Base-by-base conservation (phyloP, 2,113 vertebrate species). In the Sardina pilchardus region DNA sequence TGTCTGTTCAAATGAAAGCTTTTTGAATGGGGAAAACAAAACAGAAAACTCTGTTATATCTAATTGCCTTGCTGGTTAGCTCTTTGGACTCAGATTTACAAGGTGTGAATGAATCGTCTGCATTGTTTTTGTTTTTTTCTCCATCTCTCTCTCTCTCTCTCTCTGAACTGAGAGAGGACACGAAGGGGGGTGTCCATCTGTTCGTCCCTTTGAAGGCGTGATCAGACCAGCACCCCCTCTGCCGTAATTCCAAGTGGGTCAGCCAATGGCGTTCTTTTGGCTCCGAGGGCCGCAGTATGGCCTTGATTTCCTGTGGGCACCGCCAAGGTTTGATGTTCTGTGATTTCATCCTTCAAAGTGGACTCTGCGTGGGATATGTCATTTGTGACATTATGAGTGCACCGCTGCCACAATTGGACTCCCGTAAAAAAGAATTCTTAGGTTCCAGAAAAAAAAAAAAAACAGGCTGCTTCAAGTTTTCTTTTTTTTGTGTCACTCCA, bases 161-260 rank as follows among this genome's bases (percentile, higher is more conserved):
- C 63, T 34, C 34, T 78, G 30, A 78, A 36, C 12, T 36, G 12
- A 78, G 30, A 78, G 30, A 78, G 30, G 4, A 34, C 30, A 78
- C 17, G 34, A 14, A 78, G 12, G 71, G 71, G 63, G 26, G 71
- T 5, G 30, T 78, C 71, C 71, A 78, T 78, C 71, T 78, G 71
- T 78, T 39, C 71, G 0, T 36, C 71, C 14, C 71, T 78, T 78
- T 78, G 71, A 78, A 78, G 30, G 71, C 30, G 71, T 36, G 71
- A 78, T 78, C 71, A 78, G 71, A 78, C 71, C 71, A 78, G 14
- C 71, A 34, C 34, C 71, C 71, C 63, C 71, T 36, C 71, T 14
- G 14, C 71, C 26, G 10, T 78, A 12, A 67, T 9, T 78, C 71
- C 71, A 78, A 78, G 71, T 78, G 71, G 71, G 71, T 78, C 71